Evolutionary conservation across 2,888 invertebrate species (phyloP), one percentile per base, ranked within the genome.

Genomic region (Drosophila nigritarsus): DNA sequence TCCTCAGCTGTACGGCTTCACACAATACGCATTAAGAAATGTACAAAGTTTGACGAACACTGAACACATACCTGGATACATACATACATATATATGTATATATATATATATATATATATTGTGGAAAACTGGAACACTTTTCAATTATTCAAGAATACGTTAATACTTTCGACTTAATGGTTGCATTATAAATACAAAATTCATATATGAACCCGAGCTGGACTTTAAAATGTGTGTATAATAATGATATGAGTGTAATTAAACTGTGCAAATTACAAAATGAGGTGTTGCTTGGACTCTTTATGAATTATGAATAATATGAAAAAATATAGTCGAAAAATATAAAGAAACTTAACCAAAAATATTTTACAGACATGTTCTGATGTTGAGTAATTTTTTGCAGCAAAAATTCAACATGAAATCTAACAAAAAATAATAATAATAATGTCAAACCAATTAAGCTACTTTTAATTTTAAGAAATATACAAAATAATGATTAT

Each of bases 1-100:
- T n/a, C 8, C 32, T 18, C 76, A 76, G 69, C 64, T 79, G 76
- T 29, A 32, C 7, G 75, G 51, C 55, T 76, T 76, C 75, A 51
- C 78, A 78, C 73, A 77, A 58, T 58, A 48, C 40, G 40, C 13
- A 24, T 38, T 20, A 74, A 40, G 20, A 45, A 45, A n/a, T n/a
- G 8, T n/a, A 55, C 36, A 20, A 42, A 34, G 8, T 24, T 29
- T 36, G 27, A n/a, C 27, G 24, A 50, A 45, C 32, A 20, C 24
- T 15, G 45, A 45, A 24, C 7, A 45, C 8, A 18, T 18, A 15
- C 7, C 1, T 36, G 2, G 0, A 36, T 7, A 36, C 0, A 29
- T 15, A 53, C 3, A 6, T 24, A 5, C 24, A 20, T 4, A 30
- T 36, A 7, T 1, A 24, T 24, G 1, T 36, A 53, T 24, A 6